Evolutionary conservation across 2,797 vertebrate genomes (phyloP).

Genomic region (Notolepis coatsorum): DNA sequence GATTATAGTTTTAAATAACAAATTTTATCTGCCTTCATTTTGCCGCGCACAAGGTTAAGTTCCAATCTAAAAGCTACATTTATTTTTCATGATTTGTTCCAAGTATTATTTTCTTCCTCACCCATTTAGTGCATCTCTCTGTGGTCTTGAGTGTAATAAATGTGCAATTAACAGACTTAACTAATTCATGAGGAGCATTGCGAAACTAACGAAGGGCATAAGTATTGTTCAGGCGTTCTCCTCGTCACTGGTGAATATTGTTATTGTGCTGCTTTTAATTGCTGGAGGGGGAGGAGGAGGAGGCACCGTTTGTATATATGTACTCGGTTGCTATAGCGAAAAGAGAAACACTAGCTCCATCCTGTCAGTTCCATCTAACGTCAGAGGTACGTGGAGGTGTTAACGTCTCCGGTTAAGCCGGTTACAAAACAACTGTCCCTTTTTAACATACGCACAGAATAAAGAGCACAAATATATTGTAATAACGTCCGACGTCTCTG

Average conservation of each 20-base stretch:
- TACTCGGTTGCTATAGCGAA: conserved; percentile 79
- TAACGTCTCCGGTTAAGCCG: conserved; percentile 68
- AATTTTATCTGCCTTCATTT: conserved; percentile 23
- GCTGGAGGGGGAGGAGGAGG: conserved; percentile 57
- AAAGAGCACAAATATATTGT: conserved; percentile 54
- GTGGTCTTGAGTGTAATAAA: conserved; percentile 76
- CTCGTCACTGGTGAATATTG: conserved; percentile 73
- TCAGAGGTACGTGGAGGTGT: conserved; percentile 74
- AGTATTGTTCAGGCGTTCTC: conserved; percentile 71
- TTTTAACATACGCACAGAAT: conserved; percentile 53
- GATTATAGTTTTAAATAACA: conserved; percentile 1
- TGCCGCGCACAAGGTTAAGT: conserved; percentile 36
- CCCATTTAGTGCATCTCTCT: conserved; percentile 71
- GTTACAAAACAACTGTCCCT: conserved; percentile 64
- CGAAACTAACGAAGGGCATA: conserved; percentile 79
- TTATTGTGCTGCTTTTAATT: conserved; percentile 83
- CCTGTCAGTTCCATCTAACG: conserved; percentile 71
- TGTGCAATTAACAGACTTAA: conserved; percentile 80
- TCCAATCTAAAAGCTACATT: conserved; percentile 54
- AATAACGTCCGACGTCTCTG: conserved; percentile 37
- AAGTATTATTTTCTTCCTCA: conserved; percentile 52
- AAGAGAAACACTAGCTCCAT: conserved; percentile 66
- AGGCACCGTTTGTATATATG: conserved; percentile 75
- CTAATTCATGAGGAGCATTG: conserved; percentile 82
- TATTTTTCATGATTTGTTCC: conserved; percentile 57